Conservation (phyloP, 2,797 vertebrate genomes). For the Champsocephalus gunnari region DNA sequence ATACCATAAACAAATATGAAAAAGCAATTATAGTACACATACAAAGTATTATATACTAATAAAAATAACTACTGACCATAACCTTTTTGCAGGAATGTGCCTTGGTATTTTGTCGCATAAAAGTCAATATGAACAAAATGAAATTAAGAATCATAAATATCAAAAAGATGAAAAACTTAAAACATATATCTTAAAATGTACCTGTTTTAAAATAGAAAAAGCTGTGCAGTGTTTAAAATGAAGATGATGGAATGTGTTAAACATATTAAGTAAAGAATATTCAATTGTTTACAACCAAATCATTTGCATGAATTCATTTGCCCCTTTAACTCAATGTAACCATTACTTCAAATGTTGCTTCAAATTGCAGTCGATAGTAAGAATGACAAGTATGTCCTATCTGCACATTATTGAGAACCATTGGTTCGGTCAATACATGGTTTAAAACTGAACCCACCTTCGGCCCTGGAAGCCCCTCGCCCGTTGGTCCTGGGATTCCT, state of each 20-base stretch:
- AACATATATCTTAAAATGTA: neutral
- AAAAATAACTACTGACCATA: neutral
- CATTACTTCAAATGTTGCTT: neutral
- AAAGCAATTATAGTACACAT: neutral
- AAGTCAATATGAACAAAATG: neutral
- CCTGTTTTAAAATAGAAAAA: too few species aligned
- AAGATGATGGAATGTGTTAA: neutral
- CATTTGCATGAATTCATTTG: neutral
- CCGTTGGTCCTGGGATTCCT: constrained; percentile 84
- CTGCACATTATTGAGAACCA: neutral
- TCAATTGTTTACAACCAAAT: neutral
- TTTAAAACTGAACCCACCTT: constrained; percentile 81
- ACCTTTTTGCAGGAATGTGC: neutral
- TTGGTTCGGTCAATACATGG: neutral
- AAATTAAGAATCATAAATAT: neutral
- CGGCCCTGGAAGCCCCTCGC: constrained; percentile 87
- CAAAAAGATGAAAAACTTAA: neutral
- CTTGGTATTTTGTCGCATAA: neutral
- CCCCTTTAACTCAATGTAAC: neutral
- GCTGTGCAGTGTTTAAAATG: too few species aligned
- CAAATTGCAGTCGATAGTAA: neutral
- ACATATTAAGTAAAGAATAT: too few species aligned
- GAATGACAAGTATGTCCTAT: neutral
- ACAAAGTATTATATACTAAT: neutral
- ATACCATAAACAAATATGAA: neutral